Base-by-base conservation (phyloP, 2,797 vertebrate species). In the Cygnus olor region DNA sequence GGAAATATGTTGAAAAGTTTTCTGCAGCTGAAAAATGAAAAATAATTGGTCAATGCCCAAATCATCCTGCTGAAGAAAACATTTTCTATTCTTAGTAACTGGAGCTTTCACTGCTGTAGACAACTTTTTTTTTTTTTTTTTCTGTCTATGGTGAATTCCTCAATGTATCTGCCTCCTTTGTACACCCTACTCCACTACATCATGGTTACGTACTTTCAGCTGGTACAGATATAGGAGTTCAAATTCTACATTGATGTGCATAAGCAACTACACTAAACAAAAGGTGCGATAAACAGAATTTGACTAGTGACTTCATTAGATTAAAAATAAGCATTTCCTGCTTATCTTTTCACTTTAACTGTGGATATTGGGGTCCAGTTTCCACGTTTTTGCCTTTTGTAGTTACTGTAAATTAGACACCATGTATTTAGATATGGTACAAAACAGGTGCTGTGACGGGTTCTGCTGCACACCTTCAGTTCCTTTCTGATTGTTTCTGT, bases 1-100 rank as follows among this genome's bases (percentile, higher is more conserved):
- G 90, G 68, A 94, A 92, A 89, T 8, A 10, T 32, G n/a, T 86
- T 80, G 61, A 25, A 20, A 90, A 88, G 49, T 88, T 83, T 25
- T 73, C 30, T 73, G 45, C 25, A 78, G 34, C 58, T 94, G 76
- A 85, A 93, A 94, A 88, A 57, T 47, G 24, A 70, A 91, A 81
- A 94, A 42, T 53, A 80, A 93, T 57, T 73, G 30, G 36, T 89
- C 51, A 57, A 11, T 84, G 42, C 81, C 42, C 69, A 63, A 90
- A 47, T 6, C 18, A 15, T 66, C 90, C 38, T 61, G 49, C 64
- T 80, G 70, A 44, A 64, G 19, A 82, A 82, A 54, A 51, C 20
- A 3, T 34, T 80, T 95, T 80, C 80, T 91, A 0, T 74, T 92
- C 32, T 84, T 73, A 70, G 63, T n/a, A 45, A 77, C 36, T 34